Evolutionary conservation across 2,113 vertebrate genomes (phyloP), one percentile per base, ranked within the genome.

Genomic region (Meriones unguiculatus): DNA sequence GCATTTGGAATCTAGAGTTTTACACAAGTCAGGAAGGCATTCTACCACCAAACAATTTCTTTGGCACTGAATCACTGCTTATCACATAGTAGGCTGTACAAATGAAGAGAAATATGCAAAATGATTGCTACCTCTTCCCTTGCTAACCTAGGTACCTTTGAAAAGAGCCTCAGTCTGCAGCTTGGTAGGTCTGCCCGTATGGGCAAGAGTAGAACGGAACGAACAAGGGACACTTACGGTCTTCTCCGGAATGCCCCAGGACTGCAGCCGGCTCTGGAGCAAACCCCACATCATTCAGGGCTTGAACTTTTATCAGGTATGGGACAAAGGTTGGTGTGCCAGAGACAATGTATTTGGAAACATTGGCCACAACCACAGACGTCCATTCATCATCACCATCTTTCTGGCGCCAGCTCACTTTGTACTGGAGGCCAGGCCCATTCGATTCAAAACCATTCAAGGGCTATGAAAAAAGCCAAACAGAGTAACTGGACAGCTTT

Each of bases 371-470:
- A 10, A 98, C 98, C 97, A 99, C 99, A 35, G 98, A 98, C 0
- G 98, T 99, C 99, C 99, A 99, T 0, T 99, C 99, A 73, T 98
- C 98, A 57, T 99, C 99, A 72, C 98, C 97, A 62, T 98, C 98
- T 95, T 99, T 99, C 98, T 99, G 99, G 93, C 99, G 99, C 99
- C 99, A 99, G 98, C 99, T 99, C 75, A 99, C 99, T 98, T 98
- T 99, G 95, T 99, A 99, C 64, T 99, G 99, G 96, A 99, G 99
- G 30, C 99, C 99, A 28, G 99, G 99, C 77, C 99, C 99, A 1
- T 99, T 99, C 2, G 99, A 99, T 97, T 99, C 99, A 89, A 99
- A 99, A 96, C 98, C 98, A 25, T 98, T 98, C 97, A 99, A 98
- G 20, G 99, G 99, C 99, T 99, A 97, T 38, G 98, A 97, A 78